These are phyloP conservation scores for Cotesia glomerata DNA, from an alignment of 1,140 invertebrate genomes.

Conservation along the genomic window DNA sequence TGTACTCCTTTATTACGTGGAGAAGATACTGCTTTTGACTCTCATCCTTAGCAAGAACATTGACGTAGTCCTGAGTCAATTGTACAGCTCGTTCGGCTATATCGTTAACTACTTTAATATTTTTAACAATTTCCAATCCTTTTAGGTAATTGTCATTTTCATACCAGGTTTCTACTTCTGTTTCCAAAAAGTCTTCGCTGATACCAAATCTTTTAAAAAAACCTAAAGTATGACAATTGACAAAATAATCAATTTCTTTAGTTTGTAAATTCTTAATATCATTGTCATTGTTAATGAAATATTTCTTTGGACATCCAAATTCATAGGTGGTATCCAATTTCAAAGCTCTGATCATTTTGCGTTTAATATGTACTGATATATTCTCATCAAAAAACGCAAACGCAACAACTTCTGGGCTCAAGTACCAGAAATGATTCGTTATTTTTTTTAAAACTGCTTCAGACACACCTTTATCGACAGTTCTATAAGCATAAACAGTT, in stretches of 20 bases:
- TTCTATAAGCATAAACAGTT: constrained; percentile 33
- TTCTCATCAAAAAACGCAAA: constrained; percentile 30
- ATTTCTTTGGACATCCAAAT: constrained; percentile 9
- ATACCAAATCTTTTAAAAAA: constrained; percentile 31
- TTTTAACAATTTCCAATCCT: constrained; percentile 10
- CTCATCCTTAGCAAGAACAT: constrained; percentile 9
- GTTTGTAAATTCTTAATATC: constrained; percentile 21
- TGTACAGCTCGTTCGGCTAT: constrained; percentile 10
- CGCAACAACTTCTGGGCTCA: constrained; percentile 20
- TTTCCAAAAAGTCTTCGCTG: constrained; percentile 17
- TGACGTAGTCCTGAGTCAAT: constrained; percentile 4
- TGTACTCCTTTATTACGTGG: neutral
- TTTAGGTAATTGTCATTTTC: neutral
- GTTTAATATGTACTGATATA: constrained; percentile 21
- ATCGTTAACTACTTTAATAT: constrained; percentile 23
- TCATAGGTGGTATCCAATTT: neutral
- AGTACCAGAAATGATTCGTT: constrained; percentile 46
- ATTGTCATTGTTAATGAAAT: constrained; percentile 11
- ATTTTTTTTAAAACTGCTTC: constrained; percentile 39
- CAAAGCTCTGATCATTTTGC: constrained; percentile 17
- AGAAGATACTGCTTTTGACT: constrained; percentile 20
- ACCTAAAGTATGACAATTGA: constrained; percentile 1
- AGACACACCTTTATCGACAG: constrained; percentile 33
- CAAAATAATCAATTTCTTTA: constrained; percentile 26
- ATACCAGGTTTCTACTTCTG: constrained; percentile 3